Evolutionary conservation across 2,888 invertebrate genomes (phyloP).

Genomic region (Platycheirus albimanus): DNA sequence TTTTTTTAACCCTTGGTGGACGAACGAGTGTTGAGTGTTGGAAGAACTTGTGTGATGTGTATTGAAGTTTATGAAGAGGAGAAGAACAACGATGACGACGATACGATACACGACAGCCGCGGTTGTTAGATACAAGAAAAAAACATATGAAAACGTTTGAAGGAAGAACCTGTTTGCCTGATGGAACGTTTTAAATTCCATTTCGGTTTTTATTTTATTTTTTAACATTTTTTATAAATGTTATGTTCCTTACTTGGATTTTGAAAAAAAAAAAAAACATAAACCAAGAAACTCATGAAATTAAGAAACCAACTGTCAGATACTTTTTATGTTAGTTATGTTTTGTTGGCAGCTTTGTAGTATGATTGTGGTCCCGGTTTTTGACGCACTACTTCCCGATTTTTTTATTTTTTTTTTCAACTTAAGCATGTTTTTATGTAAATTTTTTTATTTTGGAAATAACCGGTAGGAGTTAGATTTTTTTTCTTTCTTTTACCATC

Average conservation of each 20-base stretch:
- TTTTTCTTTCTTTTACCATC: slow-evolving; percentile 5
- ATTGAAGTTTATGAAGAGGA: slow-evolving; percentile 33
- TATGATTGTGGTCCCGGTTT: slow-evolving; percentile 34
- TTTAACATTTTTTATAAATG: slow-evolving; percentile 34
- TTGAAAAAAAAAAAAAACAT: background rate
- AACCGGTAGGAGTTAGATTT: slow-evolving; percentile 26
- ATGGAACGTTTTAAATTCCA: slow-evolving; percentile 61
- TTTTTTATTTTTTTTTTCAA: background rate
- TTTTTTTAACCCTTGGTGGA: slow-evolving; percentile 36
- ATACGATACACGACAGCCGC: slow-evolving; percentile 32
- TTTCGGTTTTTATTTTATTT: slow-evolving; percentile 57
- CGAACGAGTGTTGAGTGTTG: slow-evolving; percentile 51
- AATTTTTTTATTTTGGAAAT: slow-evolving; percentile 6
- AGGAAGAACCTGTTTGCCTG: slow-evolving; percentile 63
- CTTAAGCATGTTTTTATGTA: background rate
- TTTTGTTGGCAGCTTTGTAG: background rate
- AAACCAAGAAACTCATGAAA: slow-evolving; percentile 41
- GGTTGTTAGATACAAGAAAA: slow-evolving; percentile 10
- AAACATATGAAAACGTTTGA: slow-evolving; percentile 54
- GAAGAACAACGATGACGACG: slow-evolving; percentile 40
- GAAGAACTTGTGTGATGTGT: slow-evolving; percentile 41
- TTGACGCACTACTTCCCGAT: slow-evolving; percentile 41
- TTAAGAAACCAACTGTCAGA: slow-evolving; percentile 43
- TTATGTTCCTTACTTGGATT: slow-evolving; percentile 44
- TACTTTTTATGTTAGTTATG: background rate